Evolutionary conservation across 2,113 vertebrate species (phyloP), one percentile per base, ranked within the genome.

Genomic region (Cheilinus undulatus): DNA sequence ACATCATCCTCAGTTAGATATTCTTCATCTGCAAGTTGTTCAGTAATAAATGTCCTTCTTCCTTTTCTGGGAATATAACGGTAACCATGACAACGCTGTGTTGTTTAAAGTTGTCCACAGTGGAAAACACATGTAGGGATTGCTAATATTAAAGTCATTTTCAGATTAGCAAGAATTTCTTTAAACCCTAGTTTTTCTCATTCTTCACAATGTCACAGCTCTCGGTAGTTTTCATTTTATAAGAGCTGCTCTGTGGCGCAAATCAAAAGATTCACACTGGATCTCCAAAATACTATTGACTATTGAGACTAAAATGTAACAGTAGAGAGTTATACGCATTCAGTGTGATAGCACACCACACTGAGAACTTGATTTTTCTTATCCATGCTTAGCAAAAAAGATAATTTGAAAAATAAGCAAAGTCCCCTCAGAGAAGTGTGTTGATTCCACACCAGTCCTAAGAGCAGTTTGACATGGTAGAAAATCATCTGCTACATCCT

Each of bases 381-480:
- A 48, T 68, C 20, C 19, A 57, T n/a, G 27, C 46, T 59, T 30
- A 32, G 34, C 20, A 17, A 57, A 30, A 54, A 57, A 26, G 14
- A 24, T 19, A 50, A 3, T 26, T 14, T 65, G n/a, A n/a, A n/a
- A n/a, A n/a, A 28, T 57, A 28, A 62, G 43, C 54, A 58, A 72
- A 61, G 27, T 43, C 53, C 14, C 63, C 30, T 32, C 19, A 23
- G 27, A 60, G 57, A 73, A 64, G 64, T 53, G 20, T 69, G 76
- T 81, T 73, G 74, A 85, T 84, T 64, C 28, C 49, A 17, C 17
- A 17, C 17, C 30, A 52, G 53, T 43, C 54, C n/a, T 81, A 23
- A 68, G 73, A 76, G 38, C 28, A 69, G 60, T 64, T 70, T 67
- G 54, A 69, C 79, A 60, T 50, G 62, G 70, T 34, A 69, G n/a